A percentile compares a stretch with the other conserved stretches of the same genome.
These are phyloP conservation scores for Holothuria scabra DNA, from an alignment of 53 echinoderm and acorn worm species.

Conservation along the genomic window DNA sequence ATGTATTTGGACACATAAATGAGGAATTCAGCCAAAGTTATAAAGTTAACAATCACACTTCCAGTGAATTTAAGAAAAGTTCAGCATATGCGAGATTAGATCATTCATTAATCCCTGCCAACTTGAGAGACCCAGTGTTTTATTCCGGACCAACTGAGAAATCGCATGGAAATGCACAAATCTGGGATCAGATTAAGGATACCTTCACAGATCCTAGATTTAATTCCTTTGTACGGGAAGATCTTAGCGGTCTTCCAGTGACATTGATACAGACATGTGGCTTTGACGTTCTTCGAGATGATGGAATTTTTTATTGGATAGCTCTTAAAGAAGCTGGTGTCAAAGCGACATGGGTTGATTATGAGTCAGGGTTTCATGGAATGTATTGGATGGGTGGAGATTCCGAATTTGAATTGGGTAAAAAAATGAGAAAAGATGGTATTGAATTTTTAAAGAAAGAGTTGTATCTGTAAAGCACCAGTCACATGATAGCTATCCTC, in stretches of 20 bases:
- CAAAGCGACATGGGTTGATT: background rate
- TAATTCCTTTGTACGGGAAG: constrained; percentile 5
- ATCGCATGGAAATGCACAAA: constrained; percentile 9
- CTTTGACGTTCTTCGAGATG: constrained; percentile 10
- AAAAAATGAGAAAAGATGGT: background rate
- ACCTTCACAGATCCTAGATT: constrained; percentile 10
- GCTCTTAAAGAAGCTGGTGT: constrained; percentile 11
- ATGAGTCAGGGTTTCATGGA: constrained; percentile 16
- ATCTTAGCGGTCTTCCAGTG: background rate
- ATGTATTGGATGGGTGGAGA: constrained; percentile 1
- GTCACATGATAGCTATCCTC: no score
- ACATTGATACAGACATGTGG: background rate
- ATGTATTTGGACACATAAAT: constrained; percentile 12
- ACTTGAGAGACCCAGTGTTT: constrained; percentile 10
- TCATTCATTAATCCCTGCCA: background rate
- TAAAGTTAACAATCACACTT: constrained; percentile 66
- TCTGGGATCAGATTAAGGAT: constrained; percentile 27
- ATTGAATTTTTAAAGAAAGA: background rate
- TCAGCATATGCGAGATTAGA: background rate
- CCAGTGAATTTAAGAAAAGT: constrained; percentile 50
- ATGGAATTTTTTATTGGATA: background rate
- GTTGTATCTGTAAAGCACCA: background rate
- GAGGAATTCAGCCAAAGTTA: constrained; percentile 20
- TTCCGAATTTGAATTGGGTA: constrained; percentile 4
- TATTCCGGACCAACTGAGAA: constrained; percentile 30